Base-by-base conservation (phyloP, 1,140 invertebrate species). In the Laupala kohalensis region DNA sequence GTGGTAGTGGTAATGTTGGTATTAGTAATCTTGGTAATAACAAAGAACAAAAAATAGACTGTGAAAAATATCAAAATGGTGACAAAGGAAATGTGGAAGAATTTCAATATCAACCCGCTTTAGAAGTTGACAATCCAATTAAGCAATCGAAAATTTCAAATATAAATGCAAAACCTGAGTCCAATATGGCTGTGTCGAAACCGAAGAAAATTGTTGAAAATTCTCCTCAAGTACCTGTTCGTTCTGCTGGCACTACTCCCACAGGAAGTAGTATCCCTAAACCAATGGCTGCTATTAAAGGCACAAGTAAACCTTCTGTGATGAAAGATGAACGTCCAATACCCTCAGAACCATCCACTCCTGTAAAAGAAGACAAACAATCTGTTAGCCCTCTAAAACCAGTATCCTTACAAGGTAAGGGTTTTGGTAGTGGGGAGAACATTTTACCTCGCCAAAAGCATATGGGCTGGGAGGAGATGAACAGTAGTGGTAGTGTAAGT, bases 251-350 rank as follows among this genome's bases (percentile, higher is more conserved):
- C 2, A 29, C 68, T 37, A 75, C 73, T 62, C 78, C 79, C 1
- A 29, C 68, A 63, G 82, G 84, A 6, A 93, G 90, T 9, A 90
- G 90, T 19, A 91, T 95, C 76, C 93, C 93, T 2, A 95, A 95
- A 81, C 93, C 93, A 5, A 94, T 92, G 23, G 92, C 92, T 15
- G 89, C 93, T 71, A 91, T 96, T 4, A 95, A 95, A 84, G 93
- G 93, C 74, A 93, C 90, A 3, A 87, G 64, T 62, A 92, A 91
- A 81, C 83, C 86, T 70, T 83, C 78, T 73, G 80, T 83, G 66
- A 80, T 81, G 37, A 78, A 75, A 23, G 75, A 72, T 71, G 71
- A 79, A 1, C 67, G 76, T 0, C 76, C 72, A 27, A 53, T 19
- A 13, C 73, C 77, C 15, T 74, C 77, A 73, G 74, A 28, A 30